Evolutionary conservation across 2,113 vertebrate genomes (phyloP), one percentile per base, ranked within the genome.

Genomic region (Grallaria varia): DNA sequence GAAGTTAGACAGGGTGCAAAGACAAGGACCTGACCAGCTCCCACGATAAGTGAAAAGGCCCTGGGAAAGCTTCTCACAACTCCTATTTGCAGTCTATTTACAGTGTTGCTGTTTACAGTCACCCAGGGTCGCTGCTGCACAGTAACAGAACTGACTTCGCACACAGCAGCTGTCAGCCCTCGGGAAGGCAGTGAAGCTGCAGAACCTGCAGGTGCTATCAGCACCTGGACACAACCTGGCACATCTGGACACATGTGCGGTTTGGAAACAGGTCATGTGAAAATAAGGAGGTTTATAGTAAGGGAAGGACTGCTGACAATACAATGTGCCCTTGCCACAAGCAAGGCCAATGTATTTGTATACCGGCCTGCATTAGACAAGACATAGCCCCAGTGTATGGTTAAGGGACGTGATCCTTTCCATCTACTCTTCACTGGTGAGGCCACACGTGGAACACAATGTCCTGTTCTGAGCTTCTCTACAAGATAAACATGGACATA

Each of bases 231-330:
- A 68, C 17, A 59, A 2, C 4, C 22, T 63, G 35, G 35, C 14
- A 72, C 47, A 67, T 31, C n/a, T 35, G 21, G 31, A 39, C 16
- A 11, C 1, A 0, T 25, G 28, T 4, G 14, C 0, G 0, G 5
- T 58, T 56, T 71, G 53, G 45, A 40, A 59, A 31, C 3, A 67
- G 37, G 10, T 39, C 6, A 68, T 40, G 67, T 72, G 42, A 50
- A 80, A 59, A 68, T 21, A 59, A 82, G 37, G 22, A 62, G 7
- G 28, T 80, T 72, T 79, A 27, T 13, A 67, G 27, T 16, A 63
- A 74, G 18, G 56, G 28, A 10, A 58, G 14, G 10, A 31, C 10
- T 45, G 8, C 42, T 63, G 47, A 7, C 12, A 75, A 31, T 4
- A 13, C 13, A 19, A 33, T 18, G 10, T 66, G 18, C 15, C 31